A percentile compares a stretch with the other conserved stretches of the same genome.
These are phyloP conservation scores for Heliconius nattereri DNA, from an alignment of 1,140 invertebrate genomes.

Conservation along the genomic window DNA sequence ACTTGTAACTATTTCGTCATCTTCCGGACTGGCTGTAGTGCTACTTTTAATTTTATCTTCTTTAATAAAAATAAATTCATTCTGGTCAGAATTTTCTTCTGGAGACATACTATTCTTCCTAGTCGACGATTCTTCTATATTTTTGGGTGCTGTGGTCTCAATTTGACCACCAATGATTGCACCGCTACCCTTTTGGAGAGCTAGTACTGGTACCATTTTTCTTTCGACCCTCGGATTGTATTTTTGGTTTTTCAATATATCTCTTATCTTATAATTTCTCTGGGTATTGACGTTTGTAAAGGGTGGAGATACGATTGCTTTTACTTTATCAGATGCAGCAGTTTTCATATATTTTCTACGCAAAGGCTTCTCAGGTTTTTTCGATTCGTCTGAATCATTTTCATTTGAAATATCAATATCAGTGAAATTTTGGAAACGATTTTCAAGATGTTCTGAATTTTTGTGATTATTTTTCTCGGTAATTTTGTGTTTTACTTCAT, in stretches of 20 bases:
- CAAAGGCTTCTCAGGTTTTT: background rate
- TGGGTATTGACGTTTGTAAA: background rate
- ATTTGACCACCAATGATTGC: background rate
- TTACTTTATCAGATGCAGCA: conserved; percentile 1
- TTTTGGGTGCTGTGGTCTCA: background rate
- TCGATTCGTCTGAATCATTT: conserved; percentile 4
- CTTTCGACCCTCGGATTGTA: background rate
- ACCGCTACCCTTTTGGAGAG: background rate
- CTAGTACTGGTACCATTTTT: conserved; percentile 7
- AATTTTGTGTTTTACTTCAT: background rate
- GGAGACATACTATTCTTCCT: background rate
- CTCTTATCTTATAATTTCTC: conserved; percentile 1
- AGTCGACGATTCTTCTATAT: background rate
- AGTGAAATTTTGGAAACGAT: background rate
- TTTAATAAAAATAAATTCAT: conserved; percentile 4
- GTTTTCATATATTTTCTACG: background rate
- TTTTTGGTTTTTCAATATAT: background rate
- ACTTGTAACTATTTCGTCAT: background rate
- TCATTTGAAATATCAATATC: background rate
- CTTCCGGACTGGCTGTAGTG: background rate
- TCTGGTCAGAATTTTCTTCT: background rate
- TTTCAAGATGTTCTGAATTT: background rate
- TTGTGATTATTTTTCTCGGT: background rate
- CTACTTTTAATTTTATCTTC: background rate
- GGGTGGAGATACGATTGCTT: background rate